A percentile compares a stretch with the other conserved stretches of the same genome.
These are phyloP conservation scores for Aleiodes alternator DNA, from an alignment of 2,888 invertebrate species.

Conservation along the genomic window DNA sequence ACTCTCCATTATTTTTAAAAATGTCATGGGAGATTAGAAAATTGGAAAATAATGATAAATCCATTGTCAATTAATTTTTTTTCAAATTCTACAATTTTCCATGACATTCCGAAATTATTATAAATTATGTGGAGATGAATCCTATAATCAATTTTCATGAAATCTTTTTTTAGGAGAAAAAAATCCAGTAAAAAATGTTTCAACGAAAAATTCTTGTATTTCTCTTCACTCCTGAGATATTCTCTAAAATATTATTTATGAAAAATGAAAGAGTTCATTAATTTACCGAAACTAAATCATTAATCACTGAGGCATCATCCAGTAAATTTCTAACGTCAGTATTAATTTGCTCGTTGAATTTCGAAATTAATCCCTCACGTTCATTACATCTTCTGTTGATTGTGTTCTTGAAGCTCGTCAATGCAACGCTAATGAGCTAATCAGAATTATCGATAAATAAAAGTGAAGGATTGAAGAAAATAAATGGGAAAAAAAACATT, in stretches of 20 bases:
- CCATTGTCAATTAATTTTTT: too few species aligned
- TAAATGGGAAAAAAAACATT: conserved; percentile 53
- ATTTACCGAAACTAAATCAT: conserved; percentile 83
- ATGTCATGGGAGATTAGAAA: too few species aligned
- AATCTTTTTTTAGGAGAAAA: not conserved
- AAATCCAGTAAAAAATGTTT: not conserved
- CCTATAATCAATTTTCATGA: conserved; percentile 43
- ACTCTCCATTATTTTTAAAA: too few species aligned
- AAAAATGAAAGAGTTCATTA: conserved; percentile 1
- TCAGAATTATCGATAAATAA: not conserved
- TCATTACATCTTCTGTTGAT: conserved; percentile 85
- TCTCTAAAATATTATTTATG: too few species aligned
- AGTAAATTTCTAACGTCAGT: conserved; percentile 86
- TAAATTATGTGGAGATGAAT: too few species aligned
- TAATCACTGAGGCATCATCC: conserved; percentile 84
- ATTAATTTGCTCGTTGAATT: conserved; percentile 85
- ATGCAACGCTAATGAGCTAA: conserved; percentile 79
- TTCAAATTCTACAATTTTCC: too few species aligned
- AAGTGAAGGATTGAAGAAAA: not conserved
- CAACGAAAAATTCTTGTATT: too few species aligned
- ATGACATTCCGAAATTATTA: too few species aligned
- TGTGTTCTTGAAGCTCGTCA: conserved; percentile 81
- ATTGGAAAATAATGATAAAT: too few species aligned
- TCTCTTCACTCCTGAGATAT: too few species aligned
- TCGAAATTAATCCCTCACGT: conserved; percentile 81